phyloP scores from a whole-genome alignment of 2,797 vertebrate genomes.

The Aythya fuligula region DNA sequence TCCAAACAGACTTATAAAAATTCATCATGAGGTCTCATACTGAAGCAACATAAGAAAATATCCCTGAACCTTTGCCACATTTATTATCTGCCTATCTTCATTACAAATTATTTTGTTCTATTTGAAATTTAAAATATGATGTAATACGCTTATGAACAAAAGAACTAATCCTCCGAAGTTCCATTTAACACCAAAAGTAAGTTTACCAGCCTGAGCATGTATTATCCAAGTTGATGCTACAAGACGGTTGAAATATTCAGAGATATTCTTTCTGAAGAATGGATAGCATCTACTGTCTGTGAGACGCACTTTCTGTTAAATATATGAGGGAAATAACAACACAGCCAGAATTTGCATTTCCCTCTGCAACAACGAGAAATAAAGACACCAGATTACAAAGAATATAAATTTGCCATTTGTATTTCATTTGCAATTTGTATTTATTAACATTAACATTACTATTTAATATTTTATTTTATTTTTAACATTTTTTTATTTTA shows the following conservation, averaged over 20 bases:
- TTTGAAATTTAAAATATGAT: constrained; percentile 10
- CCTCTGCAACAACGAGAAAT: background rate
- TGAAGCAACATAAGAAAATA: background rate
- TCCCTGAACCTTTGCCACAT: background rate
- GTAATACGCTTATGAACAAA: background rate
- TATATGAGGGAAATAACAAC: background rate
- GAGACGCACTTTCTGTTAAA: background rate
- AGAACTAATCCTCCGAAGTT: background rate
- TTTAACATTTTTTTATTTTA: no score
- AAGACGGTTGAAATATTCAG: background rate
- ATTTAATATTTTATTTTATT: no score
- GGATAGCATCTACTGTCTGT: background rate
- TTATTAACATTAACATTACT: background rate
- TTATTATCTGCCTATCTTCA: background rate
- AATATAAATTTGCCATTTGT: background rate
- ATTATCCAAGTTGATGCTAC: background rate
- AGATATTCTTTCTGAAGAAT: constrained; percentile 3
- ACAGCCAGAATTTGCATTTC: background rate
- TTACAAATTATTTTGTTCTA: constrained; percentile 34
- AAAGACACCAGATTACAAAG: background rate
- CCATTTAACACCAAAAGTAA: background rate
- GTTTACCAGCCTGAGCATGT: background rate
- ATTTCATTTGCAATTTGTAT: background rate
- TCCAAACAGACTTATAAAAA: background rate
- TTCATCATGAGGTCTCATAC: background rate